Evolutionary conservation across 1,140 invertebrate species (phyloP), one percentile per base, ranked within the genome.

Genomic region (Schlechtendalia chinensis): DNA sequence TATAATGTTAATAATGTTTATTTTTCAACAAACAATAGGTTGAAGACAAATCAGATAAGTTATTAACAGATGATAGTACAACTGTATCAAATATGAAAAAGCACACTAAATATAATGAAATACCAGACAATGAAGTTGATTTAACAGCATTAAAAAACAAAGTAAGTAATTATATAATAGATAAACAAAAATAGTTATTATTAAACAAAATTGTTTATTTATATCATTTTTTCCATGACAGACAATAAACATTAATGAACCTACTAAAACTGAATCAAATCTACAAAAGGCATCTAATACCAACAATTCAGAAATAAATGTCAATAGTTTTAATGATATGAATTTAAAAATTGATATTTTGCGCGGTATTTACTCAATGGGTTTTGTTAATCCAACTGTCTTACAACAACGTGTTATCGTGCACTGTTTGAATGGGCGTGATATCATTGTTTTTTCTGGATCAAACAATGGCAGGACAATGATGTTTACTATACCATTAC

Each of bases 341-440:
- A 92, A 94, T 84, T 89, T 99, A 82, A 96, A 95, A 84, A 93
- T 96, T 87, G 93, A 96, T 85, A 89, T 99, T 53, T 88, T 99
- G n/a, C 89, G 98, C 87, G 98, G 98, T 87, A 99, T 99, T 84
- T 99, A 99, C 87, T 96, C 96, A 82, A 99, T 99, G 89, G 98
- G 98, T 91, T 99, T 99, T 89, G 97, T 99, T 87, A 98, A 98
- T 86, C 98, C 98, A 81, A 99, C 98, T 19, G 97, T 97, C 83
- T 99, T 99, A 87, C 98, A 99, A 87, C 96, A 99, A 86, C 91
- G 98, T 85, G 97, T 97, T 83, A 99, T 99, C 86, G 92, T 98
- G 86, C 98, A 98, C 59, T 99, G 96, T 87, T 93, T 98, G 81
- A 93, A 92, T 88, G 96, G 96, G 67, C 92, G 91, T 84, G 98